Conservation (phyloP, 1,140 invertebrate species). For the Acromyrmex charruanus region DNA sequence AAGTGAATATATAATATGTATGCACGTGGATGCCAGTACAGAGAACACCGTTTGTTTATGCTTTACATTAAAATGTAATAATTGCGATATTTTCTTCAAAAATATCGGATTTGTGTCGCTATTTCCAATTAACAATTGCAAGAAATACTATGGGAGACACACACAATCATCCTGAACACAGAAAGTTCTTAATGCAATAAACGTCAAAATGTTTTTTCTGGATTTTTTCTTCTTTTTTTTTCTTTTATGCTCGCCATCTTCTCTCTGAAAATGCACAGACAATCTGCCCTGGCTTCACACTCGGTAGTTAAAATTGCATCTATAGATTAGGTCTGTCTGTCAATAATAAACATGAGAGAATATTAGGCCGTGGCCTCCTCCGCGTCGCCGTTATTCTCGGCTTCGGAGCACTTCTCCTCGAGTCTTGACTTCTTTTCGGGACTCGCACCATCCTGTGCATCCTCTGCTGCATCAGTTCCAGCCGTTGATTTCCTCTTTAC, state of each 20-base stretch:
- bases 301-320: constrained; percentile 82
- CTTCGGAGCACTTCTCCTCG: constrained; percentile 88
- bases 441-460: constrained; percentile 87
- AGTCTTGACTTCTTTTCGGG: constrained; percentile 92
- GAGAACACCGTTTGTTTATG: constrained; percentile 63
- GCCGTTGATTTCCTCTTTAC: constrained; percentile 91
- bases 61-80: constrained; percentile 52
- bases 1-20: constrained; percentile 67
- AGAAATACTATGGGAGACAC: constrained; percentile 70
- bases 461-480: constrained; percentile 87
- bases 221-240: constrained; percentile 25
- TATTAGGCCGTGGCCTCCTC: constrained; percentile 90
- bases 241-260: constrained; percentile 61
- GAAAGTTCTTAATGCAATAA: constrained; percentile 64
- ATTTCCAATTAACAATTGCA: constrained; percentile 59
- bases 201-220: constrained; percentile 59
- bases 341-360: constrained; percentile 78
- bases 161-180: constrained; percentile 72
- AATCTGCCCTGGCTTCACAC: constrained; percentile 81
- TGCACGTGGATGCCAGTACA: constrained; percentile 64
- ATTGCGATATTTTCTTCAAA: constrained; percentile 51
- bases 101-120: constrained; percentile 42
- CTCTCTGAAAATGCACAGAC: constrained; percentile 77
- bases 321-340: constrained; percentile 83
- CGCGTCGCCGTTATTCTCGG: constrained; percentile 88